phyloP scores from a whole-genome alignment of 2,888 invertebrate genomes.

The Cremastinae sp. region DNA sequence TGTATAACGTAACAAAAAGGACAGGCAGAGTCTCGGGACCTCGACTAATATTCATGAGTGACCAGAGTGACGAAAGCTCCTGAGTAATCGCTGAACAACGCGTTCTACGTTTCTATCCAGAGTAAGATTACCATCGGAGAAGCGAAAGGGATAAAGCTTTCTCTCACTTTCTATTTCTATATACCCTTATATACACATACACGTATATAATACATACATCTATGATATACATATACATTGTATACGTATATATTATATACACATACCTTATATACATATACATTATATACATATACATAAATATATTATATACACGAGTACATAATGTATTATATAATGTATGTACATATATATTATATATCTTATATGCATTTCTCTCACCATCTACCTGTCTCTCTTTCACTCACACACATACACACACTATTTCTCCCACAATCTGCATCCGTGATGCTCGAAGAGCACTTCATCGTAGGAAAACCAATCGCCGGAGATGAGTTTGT shows the following conservation, averaged over 20 bases:
- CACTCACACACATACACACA: neutral
- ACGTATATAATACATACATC: no score
- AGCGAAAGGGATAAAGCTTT: constrained; percentile 23
- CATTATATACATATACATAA: no score
- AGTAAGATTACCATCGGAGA: constrained; percentile 56
- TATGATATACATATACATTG: no score
- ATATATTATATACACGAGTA: no score
- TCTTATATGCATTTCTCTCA: no score
- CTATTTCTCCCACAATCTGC: neutral
- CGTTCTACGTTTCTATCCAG: constrained; percentile 43
- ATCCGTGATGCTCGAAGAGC: constrained; percentile 22
- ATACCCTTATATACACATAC: neutral
- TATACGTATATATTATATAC: no score
- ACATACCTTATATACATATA: no score
- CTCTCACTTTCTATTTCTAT: neutral
- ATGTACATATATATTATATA: no score
- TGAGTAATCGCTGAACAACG: constrained; percentile 63
- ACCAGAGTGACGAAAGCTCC: constrained; percentile 50
- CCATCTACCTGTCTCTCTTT: no score
- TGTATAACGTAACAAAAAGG: constrained; percentile 44
- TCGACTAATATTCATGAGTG: constrained; percentile 64
- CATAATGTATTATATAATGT: no score
- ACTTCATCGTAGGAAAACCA: constrained; percentile 52
- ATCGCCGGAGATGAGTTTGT: constrained; percentile 21
- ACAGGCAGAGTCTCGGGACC: constrained; percentile 28